phyloP scores from a whole-genome alignment of 1,140 invertebrate genomes.

The Antheraea mylitta region DNA sequence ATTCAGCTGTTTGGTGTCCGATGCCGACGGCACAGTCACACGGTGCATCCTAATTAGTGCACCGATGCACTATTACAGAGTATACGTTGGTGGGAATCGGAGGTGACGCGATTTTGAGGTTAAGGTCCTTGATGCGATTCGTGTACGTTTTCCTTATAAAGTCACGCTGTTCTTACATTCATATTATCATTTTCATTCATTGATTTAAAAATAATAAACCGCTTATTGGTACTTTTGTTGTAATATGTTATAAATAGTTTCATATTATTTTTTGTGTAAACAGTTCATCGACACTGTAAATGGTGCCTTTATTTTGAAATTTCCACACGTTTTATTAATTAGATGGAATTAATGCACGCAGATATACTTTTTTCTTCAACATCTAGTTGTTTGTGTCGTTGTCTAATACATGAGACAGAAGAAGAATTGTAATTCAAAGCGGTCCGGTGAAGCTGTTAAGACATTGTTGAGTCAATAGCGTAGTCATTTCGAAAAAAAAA shows the following conservation, averaged over 20 bases:
- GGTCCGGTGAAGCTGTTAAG: too few relatives aligned
- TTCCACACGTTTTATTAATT: too few relatives aligned
- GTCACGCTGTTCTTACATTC: slow-evolving; percentile 10
- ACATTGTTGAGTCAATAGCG: too few relatives aligned
- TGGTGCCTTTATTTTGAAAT: too few relatives aligned
- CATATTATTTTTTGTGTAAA: too few relatives aligned
- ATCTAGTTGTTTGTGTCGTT: too few relatives aligned
- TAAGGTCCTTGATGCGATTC: slow-evolving; percentile 33
- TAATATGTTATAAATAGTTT: background rate
- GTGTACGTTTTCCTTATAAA: slow-evolving; percentile 15
- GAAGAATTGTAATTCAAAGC: too few relatives aligned
- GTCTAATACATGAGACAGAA: too few relatives aligned
- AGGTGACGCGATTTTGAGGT: slow-evolving; percentile 40
- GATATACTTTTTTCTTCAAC: too few relatives aligned
- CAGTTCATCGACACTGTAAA: too few relatives aligned
- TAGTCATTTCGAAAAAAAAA: too few relatives aligned
- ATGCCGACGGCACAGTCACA: slow-evolving; percentile 55
- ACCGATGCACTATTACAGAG: slow-evolving; percentile 50
- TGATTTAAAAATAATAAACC: background rate
- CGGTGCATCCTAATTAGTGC: slow-evolving; percentile 66
- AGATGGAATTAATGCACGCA: too few relatives aligned
- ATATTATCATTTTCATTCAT: slow-evolving; percentile 10
- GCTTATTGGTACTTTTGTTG: background rate
- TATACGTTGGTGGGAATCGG: slow-evolving; percentile 53
- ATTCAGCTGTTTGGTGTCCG: slow-evolving; percentile 67